These are phyloP conservation scores for Trichonephila clavipes DNA, from an alignment of 1,140 invertebrate genomes.

Conservation along the genomic window DNA sequence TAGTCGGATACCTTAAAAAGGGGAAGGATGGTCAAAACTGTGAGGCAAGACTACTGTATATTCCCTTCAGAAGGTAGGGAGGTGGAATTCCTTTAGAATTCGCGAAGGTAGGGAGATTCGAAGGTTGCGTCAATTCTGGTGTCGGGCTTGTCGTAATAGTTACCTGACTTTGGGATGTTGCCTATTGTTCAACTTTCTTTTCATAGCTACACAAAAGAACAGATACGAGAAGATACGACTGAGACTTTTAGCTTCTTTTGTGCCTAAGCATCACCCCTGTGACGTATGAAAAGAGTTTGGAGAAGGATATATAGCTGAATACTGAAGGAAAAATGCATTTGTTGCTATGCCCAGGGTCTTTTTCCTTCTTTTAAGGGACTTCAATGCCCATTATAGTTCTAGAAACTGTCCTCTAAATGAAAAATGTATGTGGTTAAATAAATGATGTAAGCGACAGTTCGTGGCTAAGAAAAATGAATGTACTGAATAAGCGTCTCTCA, in stretches of 20 bases:
- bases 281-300: neutral
- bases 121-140: constrained; percentile 53
- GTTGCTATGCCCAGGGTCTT: neutral
- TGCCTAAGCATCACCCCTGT: neutral
- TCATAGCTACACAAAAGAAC: constrained; percentile 34
- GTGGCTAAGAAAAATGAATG: constrained; percentile 3
- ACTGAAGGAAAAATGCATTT: constrained; percentile 26
- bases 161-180: constrained; percentile 55
- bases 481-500: neutral
- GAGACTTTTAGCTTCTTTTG: constrained; percentile 41
- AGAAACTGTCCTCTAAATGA: neutral
- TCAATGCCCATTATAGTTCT: constrained; percentile 25
- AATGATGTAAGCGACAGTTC: constrained; percentile 20
- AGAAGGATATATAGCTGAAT: constrained; percentile 45
- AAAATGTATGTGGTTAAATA: constrained; percentile 6
- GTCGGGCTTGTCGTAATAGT: constrained; percentile 38
- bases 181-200: constrained; percentile 45
- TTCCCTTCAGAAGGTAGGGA: neutral
- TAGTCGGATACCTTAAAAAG: too few species aligned
- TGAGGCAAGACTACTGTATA: too few species aligned
- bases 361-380: neutral
- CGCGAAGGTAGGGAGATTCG: constrained; percentile 4
- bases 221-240: constrained; percentile 62
- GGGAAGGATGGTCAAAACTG: too few species aligned
- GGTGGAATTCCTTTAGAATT: constrained; percentile 25